These are phyloP conservation scores for Ricordea florida DNA, from an alignment of 92 coral and sea anemone species.

Conservation along the genomic window DNA sequence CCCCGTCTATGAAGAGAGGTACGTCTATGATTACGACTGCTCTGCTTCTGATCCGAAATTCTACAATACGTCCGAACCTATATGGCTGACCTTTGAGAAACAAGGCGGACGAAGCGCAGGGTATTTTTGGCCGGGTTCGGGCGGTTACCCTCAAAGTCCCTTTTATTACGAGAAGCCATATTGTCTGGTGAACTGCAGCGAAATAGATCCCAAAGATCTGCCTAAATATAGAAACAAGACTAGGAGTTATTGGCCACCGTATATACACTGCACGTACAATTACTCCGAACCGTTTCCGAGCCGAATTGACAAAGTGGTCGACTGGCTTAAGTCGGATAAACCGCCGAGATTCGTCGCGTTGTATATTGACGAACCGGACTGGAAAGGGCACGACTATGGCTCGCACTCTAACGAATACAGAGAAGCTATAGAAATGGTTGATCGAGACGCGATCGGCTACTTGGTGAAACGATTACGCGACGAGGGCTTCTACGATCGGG, in stretches of 20 bases:
- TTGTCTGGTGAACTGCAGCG: conserved; percentile 53
- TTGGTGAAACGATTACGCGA: conserved; percentile 44
- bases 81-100: conserved; percentile 78
- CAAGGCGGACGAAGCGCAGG: conserved; percentile 77
- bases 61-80: conserved; percentile 78
- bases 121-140: conserved; percentile 84
- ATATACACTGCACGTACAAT: conserved; percentile 50
- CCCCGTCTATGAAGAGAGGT: conserved; percentile 65
- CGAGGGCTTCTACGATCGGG: conserved; percentile 46
- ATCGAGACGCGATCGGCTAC: conserved; percentile 64
- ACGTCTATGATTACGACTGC: conserved; percentile 60
- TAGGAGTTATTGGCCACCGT: conserved; percentile 1
- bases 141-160: conserved; percentile 67
- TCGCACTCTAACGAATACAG: conserved; percentile 34
- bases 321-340: conserved; percentile 57
- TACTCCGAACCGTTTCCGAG: conserved; percentile 43
- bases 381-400: conserved; percentile 66
- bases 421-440: conserved; percentile 46
- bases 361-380: conserved; percentile 70
- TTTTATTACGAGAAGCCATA: conserved; percentile 55
- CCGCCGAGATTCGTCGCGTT: conserved; percentile 65
- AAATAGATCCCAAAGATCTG: conserved; percentile 39
- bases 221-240: conserved; percentile 16
- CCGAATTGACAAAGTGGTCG: conserved; percentile 42
- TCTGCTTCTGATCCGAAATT: conserved; percentile 75